These are phyloP conservation scores for Sarotherodon lohbergeri DNA, from an alignment of 2,113 vertebrate species.

Conservation along the genomic window DNA sequence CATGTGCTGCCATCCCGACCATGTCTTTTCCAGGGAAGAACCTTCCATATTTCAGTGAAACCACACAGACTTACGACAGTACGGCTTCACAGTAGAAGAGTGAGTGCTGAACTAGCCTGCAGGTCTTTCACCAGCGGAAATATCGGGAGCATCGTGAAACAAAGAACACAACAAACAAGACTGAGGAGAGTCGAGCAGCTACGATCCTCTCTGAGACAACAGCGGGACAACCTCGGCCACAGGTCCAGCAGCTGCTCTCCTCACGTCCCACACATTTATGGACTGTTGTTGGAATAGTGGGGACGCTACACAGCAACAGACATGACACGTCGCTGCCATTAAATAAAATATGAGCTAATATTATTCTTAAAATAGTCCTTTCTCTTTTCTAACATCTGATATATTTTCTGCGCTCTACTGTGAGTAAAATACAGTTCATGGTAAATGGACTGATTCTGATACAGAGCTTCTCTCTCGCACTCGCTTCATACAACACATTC, in stretches of 20 bases:
- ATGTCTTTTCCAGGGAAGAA: not conserved
- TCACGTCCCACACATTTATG: not conserved
- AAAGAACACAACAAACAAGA: not conserved
- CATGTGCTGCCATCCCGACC: not conserved
- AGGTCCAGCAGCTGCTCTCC: not conserved
- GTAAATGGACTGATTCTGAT: not conserved
- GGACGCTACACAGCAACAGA: not conserved
- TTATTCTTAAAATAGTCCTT: not conserved
- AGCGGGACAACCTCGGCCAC: not conserved
- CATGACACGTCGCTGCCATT: not conserved
- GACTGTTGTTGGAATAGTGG: not conserved
- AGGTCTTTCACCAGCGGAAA: not conserved
- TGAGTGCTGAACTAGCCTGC: not conserved
- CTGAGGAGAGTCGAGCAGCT: not conserved
- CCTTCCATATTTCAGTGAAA: not conserved
- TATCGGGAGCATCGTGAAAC: not conserved
- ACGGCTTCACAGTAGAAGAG: not conserved
- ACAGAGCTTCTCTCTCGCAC: not conserved
- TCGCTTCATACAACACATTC: not conserved
- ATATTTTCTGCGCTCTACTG: not conserved
- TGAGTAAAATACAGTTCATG: not conserved
- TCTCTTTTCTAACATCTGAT: not conserved
- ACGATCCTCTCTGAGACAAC: not conserved
- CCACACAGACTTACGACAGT: not conserved
- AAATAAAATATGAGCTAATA: not conserved